Evolutionary conservation across 2,797 vertebrate species (phyloP).

Genomic region (Karalla daura): DNA sequence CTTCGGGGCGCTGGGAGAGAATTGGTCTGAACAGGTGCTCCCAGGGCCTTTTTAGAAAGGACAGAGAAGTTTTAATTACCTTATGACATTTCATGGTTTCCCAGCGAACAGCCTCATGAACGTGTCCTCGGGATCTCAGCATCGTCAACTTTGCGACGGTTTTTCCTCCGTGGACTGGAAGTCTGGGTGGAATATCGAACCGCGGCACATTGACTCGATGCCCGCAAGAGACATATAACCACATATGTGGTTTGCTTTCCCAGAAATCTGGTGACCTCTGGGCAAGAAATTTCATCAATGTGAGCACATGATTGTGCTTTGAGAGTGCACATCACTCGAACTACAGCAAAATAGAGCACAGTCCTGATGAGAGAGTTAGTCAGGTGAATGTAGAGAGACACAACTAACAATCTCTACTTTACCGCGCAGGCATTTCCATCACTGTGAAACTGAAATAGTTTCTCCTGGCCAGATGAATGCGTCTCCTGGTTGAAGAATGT

Average conservation of each 20-base stretch:
- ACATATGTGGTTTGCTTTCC: background rate
- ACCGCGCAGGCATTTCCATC: background rate
- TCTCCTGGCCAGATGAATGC: background rate
- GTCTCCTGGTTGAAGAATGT: conserved; percentile 8
- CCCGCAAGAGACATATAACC: background rate
- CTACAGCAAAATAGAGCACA: conserved; percentile 7
- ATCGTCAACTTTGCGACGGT: background rate
- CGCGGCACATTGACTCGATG: background rate
- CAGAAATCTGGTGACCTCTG: background rate
- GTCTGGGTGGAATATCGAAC: conserved; percentile 11
- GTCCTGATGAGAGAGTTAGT: conserved; percentile 9
- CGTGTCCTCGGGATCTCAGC: conserved; percentile 40
- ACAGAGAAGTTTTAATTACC: conserved; percentile 48
- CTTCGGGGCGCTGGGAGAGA: conserved; percentile 7
- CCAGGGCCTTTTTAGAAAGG: conserved; percentile 25
- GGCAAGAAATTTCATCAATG: conserved; percentile 12
- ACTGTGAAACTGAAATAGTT: background rate
- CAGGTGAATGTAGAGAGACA: background rate
- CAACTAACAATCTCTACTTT: background rate
- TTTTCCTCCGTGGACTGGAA: conserved; percentile 2
- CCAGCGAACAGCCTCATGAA: conserved; percentile 20
- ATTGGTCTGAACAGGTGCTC: conserved; percentile 4
- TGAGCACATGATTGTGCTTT: background rate
- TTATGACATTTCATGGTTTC: conserved; percentile 32
- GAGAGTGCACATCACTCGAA: conserved; percentile 7